Base-by-base conservation (phyloP, 1,140 invertebrate species). In the Harlomillsia oculata region DNA sequence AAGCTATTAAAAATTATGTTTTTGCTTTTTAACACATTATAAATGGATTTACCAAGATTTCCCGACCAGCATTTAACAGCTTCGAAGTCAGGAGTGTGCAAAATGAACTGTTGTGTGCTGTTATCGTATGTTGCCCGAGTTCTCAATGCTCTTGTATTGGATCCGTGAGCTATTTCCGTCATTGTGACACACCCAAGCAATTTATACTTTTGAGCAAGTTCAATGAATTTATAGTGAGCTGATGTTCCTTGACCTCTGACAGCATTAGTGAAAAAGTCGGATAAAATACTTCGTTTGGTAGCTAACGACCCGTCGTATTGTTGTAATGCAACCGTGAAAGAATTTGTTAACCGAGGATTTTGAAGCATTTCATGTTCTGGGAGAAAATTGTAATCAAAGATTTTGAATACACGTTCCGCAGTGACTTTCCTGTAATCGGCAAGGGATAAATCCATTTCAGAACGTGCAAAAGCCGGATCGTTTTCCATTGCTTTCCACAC, bases 21-120 rank as follows among this genome's bases (percentile, higher is more conserved):
- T n/a, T n/a, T n/a, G n/a, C n/a, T n/a, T n/a, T n/a, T n/a, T n/a
- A n/a, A n/a, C n/a, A 18, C 26, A 30, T n/a, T 51, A 16, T 28
- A 13, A 28, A 46, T 18, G 25, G 41, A 60, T 55, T 73, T 77
- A 82, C 88, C 87, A 73, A 94, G 76, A 74, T 87, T 87, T 65
- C 89, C 90, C 65, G 85, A 78, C 93, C 93, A 97, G 73, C 89
- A 92, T 78, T 97, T 97, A 39, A 88, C 87, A 23, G 91, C 89
- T 73, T 94, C 84, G 75, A 95, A 88, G 72, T 92, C 86, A 0
- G 92, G 90, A 1, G 91, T 89, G 69, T 95, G 81, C 9, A 97
- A 76, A 21, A 95, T 77, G 74, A 96, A 96, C 71, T 84, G 80
- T 74, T 85, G 73, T 6, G 78, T 81, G 20, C 71, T 71, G 0